These are phyloP conservation scores for Lycaon pictus DNA, from an alignment of 2,113 vertebrate genomes.

Conservation along the genomic window DNA sequence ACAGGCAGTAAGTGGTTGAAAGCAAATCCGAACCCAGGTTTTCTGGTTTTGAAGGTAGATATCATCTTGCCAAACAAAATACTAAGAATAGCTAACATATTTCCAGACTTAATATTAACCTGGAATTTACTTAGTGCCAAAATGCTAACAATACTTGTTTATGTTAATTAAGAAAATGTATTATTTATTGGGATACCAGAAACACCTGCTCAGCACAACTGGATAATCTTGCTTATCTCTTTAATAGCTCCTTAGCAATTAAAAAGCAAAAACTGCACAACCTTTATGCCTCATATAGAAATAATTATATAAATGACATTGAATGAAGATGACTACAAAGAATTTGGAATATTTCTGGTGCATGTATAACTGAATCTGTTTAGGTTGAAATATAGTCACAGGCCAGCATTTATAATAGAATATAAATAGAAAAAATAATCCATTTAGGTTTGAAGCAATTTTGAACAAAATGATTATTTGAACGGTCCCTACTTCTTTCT, in stretches of 20 bases:
- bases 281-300: neutral
- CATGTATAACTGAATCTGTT: neutral
- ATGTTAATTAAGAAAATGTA: conserved; percentile 59
- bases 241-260: neutral
- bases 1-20: neutral
- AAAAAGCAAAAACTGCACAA: neutral
- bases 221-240: conserved; percentile 44
- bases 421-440: conserved; percentile 21
- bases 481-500: conserved; percentile 7
- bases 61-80: neutral
- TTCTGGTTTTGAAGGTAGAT: neutral
- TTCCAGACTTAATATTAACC: conserved; percentile 39
- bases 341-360: neutral
- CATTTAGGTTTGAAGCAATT: conserved; percentile 40
- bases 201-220: conserved; percentile 39
- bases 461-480: conserved; percentile 6
- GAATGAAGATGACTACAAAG: conserved; percentile 3
- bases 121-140: conserved; percentile 67
- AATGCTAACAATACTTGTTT: conserved; percentile 37
- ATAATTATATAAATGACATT: neutral
- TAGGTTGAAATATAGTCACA: conserved; percentile 20
- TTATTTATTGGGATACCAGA: conserved; percentile 33
- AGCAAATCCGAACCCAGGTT: neutral
- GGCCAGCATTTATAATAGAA: neutral
- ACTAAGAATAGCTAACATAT: conserved; percentile 1